Evolutionary conservation across 1,140 invertebrate species (phyloP).

Genomic region (Nasonia giraulti): DNA sequence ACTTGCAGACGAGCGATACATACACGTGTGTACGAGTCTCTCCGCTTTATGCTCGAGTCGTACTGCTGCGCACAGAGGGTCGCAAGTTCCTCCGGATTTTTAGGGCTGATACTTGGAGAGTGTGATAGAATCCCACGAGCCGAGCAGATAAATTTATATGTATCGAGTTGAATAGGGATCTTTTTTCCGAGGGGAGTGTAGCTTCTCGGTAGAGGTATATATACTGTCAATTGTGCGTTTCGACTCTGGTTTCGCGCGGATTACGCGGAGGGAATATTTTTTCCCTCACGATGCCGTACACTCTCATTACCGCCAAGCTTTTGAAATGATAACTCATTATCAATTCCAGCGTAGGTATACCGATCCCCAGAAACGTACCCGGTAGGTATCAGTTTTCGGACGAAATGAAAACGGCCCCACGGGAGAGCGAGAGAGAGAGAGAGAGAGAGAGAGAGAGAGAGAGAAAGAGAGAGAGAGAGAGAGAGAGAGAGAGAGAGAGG

Average conservation of each 20-base stretch:
- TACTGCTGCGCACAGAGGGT: neutral
- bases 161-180: neutral
- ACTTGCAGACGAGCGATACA: neutral
- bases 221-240: neutral
- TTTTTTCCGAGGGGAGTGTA: neutral
- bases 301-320: neutral
- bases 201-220: neutral
- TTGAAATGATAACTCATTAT: neutral
- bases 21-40: neutral
- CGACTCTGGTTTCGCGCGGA: neutral
- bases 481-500: neutral
- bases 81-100: conserved; percentile 2
- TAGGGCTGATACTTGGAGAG: conserved; percentile 28
- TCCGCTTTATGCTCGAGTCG: conserved; percentile 14
- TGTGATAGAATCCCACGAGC: conserved; percentile 27
- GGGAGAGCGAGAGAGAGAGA: conserved; percentile 39
- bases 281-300: neutral
- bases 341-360: neutral
- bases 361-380: neutral
- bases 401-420: conserved; percentile 60
- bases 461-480: too few relatives aligned
- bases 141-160: conserved; percentile 13
- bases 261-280: neutral
- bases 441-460: neutral
- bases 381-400: conserved; percentile 42